Conservation (phyloP, 2,888 invertebrate genomes). For the Metalampra italica region DNA sequence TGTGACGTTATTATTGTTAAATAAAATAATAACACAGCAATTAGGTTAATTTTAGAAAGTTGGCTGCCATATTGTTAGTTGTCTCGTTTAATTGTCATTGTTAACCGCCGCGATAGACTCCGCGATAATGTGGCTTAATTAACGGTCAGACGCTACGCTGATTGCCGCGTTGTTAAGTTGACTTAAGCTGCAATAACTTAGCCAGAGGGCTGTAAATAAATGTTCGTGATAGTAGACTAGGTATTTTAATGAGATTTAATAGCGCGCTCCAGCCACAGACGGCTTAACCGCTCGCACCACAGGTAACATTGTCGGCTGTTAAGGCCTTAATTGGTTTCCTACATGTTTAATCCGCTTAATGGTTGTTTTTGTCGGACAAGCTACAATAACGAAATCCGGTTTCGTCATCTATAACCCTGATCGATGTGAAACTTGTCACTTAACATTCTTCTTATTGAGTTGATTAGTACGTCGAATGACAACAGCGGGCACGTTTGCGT, state of each 20-base stretch:
- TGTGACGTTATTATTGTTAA: no score
- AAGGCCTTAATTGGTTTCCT: constrained; percentile 66
- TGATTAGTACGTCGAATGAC: constrained; percentile 28
- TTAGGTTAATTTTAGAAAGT: constrained; percentile 19
- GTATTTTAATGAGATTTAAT: constrained; percentile 70
- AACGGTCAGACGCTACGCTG: constrained; percentile 52
- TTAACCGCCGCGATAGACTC: constrained; percentile 38
- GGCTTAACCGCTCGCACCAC: constrained; percentile 30
- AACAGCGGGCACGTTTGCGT: constrained; percentile 13
- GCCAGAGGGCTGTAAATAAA: constrained; percentile 53
- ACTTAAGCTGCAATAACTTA: constrained; percentile 55
- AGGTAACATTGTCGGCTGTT: constrained; percentile 53
- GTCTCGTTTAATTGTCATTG: constrained; percentile 31
- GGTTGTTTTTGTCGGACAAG: constrained; percentile 51
- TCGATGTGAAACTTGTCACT: constrained; percentile 49
- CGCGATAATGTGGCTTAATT: constrained; percentile 64
- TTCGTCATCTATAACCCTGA: constrained; percentile 45
- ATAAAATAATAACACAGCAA: no score
- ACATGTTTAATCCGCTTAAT: constrained; percentile 65
- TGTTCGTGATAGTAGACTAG: constrained; percentile 61
- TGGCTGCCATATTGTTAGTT: constrained; percentile 17
- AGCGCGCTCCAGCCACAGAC: constrained; percentile 33
- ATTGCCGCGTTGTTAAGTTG: constrained; percentile 52
- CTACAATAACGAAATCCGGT: constrained; percentile 51
- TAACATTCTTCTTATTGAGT: constrained; percentile 36